Evolutionary conservation across 2,888 invertebrate genomes (phyloP).

Genomic region (Cremastinae sp.): DNA sequence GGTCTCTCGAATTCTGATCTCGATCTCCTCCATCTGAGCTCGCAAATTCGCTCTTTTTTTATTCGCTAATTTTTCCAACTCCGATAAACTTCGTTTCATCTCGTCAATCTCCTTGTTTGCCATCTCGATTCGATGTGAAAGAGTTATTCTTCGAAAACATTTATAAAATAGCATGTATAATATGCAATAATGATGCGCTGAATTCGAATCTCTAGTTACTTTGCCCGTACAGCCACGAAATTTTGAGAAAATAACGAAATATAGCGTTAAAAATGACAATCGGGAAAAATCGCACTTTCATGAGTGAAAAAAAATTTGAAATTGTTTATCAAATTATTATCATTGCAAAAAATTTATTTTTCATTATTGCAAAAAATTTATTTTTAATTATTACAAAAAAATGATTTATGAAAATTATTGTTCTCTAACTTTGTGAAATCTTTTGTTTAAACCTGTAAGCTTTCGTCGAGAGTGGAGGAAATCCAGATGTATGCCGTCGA

Average conservation of each 20-base stretch:
- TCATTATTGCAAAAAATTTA: too few relatives aligned
- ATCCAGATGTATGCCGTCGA: conserved; percentile 53
- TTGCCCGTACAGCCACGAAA: too few relatives aligned
- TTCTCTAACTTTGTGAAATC: too few relatives aligned
- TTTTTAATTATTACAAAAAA: too few relatives aligned
- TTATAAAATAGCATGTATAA: conserved; percentile 5
- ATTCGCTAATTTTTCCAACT: conserved; percentile 73
- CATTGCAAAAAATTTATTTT: too few relatives aligned
- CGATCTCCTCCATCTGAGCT: conserved; percentile 83
- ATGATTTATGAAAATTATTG: too few relatives aligned
- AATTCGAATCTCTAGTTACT: too few relatives aligned
- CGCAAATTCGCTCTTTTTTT: conserved; percentile 80
- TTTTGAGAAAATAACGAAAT: too few relatives aligned
- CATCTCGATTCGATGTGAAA: conserved; percentile 82
- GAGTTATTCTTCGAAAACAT: conserved; percentile 79
- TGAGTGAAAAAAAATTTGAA: too few relatives aligned
- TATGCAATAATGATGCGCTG: background rate
- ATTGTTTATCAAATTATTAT: too few relatives aligned
- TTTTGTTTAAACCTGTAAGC: conserved; percentile 51
- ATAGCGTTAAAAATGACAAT: too few relatives aligned
- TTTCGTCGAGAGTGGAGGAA: conserved; percentile 43
- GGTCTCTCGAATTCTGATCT: conserved; percentile 81
- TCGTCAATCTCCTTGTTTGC: conserved; percentile 81
- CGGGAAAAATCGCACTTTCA: too few relatives aligned
- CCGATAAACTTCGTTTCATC: conserved; percentile 77